Evolutionary conservation across 2,113 vertebrate genomes (phyloP).

Genomic region (Rutilus rutilus): DNA sequence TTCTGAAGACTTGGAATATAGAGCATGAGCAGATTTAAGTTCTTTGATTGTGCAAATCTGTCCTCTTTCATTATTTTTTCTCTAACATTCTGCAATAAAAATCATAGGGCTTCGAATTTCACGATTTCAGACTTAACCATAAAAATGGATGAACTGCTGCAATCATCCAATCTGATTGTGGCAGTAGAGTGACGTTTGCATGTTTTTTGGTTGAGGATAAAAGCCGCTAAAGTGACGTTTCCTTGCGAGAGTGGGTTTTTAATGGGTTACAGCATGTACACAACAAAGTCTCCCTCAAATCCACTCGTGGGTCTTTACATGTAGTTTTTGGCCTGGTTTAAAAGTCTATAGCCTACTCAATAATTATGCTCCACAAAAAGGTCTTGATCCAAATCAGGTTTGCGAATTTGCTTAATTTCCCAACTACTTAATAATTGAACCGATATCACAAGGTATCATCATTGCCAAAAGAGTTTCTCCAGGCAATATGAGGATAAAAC

Average conservation of each 20-base stretch:
- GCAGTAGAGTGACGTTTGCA: not conserved
- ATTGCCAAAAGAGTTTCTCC: not conserved
- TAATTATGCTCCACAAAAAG: conserved; percentile 3
- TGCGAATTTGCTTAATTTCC: conserved; percentile 21
- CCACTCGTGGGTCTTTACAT: conserved; percentile 6
- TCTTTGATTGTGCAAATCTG: not conserved
- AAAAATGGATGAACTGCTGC: not conserved
- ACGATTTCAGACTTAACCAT: not conserved
- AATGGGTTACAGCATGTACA: conserved; percentile 19
- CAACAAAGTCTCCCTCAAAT: conserved; percentile 16
- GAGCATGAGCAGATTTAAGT: not conserved
- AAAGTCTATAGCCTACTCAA: not conserved
- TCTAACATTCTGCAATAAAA: too few species aligned
- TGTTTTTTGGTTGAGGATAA: not conserved
- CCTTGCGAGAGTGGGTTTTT: not conserved
- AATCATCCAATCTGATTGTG: not conserved
- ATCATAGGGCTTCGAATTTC: not conserved
- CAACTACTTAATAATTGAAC: conserved; percentile 5
- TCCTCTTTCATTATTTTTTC: too few species aligned
- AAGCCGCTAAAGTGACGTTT: conserved; percentile 13
- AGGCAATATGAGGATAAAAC: conserved; percentile 2
- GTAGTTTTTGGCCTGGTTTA: conserved; percentile 16
- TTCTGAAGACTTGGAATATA: not conserved
- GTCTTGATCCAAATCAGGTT: conserved; percentile 13
- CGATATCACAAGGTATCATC: conserved; percentile 1